Base-by-base conservation (phyloP, 2,113 vertebrate species). In the Oncorhynchus gorbuscha region DNA sequence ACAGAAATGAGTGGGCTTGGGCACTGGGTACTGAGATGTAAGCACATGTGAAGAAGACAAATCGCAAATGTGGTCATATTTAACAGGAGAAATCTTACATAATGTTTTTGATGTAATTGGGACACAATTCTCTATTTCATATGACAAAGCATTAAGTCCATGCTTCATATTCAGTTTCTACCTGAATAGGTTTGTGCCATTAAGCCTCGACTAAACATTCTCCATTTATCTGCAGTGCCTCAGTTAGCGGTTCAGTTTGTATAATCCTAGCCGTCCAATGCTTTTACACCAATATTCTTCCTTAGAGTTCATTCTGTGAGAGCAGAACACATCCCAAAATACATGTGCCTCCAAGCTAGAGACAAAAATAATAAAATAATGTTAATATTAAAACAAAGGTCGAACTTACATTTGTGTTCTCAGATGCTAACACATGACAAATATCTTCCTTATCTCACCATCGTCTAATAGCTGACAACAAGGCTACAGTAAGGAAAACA, bases 341-440 rank as follows among this genome's bases (percentile, higher is more conserved):
- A 66, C 66, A 64, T 69, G 45, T 8, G 35, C 68, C 0, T 14
- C 35, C 16, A 49, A 83, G 75, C 39, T 13, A n/a, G n/a, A 61
- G 14, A 66, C 55, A n/a, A 71, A 49, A 14, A 4, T 3, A 80
- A 77, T 35, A 7, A 71, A 87, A 78, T 86, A 77, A 83, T 72
- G 75, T 65, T 35, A 71, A 81, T 49, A 70, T 59, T 55, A 65
- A 72, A 35, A 55, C 51, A 73, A 88, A 87, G 79, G 79, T 87
- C 82, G 79, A 9, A 14, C n/a, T 70, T 73, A 77, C 26, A 22
- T 81, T 87, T 58, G 39, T 77, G 45, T 77, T 78, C 80, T 76
- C 69, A 12, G 76, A 73, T 65, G 61, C 30, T 22, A 70, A 78
- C 80, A 22, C 61, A 58, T 78, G 79, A 79, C 30, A 26, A 39